Base-by-base conservation (phyloP, 1,140 invertebrate species). In the Chionoecetes opilio region DNA sequence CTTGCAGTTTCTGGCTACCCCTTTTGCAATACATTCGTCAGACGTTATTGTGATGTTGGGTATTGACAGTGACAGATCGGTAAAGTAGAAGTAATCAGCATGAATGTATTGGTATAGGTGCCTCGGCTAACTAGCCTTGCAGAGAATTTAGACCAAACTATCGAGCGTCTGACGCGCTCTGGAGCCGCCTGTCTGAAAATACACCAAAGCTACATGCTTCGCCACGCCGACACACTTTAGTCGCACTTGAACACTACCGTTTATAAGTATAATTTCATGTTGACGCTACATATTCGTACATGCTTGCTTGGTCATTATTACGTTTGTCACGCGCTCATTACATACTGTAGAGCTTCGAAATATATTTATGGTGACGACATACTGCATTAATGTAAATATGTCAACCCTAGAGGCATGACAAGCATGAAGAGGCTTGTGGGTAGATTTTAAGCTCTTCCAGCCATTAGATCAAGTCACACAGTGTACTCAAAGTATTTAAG, bases 111-210 rank as follows among this genome's bases (percentile, higher is more conserved):
- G 63, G 21, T 53, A 26, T 17, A 75, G 63, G 21, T 75, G 63
- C n/a, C 63, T 26, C 63, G 21, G 63, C 63, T 21, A n/a, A 75
- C 63, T 75, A n/a, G 63, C 63, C 21, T 26, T 26, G 21, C 21
- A 75, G 63, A 75, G 63, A 75, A 75, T 75, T 75, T 75, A 75
- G 63, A 75, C 63, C 63, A 75, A 75, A 21, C 63, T 75, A 75
- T 75, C 63, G 63, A 75, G 63, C 63, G 63, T 75, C 63, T 75
- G 63, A 75, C 63, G 63, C 63, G 63, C 63, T 75, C 63, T 75
- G 63, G 63, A 75, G 63, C 63, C 63, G 63, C 63, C 26, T 75
- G 63, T 75, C 63, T 75, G 63, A 75, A 75, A 75, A 75, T 75
- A 75, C 63, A 75, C 63, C 63, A 75, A 75, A 75, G 63, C 63